Conservation (phyloP, 2,113 vertebrate genomes). For the Spizaetus ornatus region DNA sequence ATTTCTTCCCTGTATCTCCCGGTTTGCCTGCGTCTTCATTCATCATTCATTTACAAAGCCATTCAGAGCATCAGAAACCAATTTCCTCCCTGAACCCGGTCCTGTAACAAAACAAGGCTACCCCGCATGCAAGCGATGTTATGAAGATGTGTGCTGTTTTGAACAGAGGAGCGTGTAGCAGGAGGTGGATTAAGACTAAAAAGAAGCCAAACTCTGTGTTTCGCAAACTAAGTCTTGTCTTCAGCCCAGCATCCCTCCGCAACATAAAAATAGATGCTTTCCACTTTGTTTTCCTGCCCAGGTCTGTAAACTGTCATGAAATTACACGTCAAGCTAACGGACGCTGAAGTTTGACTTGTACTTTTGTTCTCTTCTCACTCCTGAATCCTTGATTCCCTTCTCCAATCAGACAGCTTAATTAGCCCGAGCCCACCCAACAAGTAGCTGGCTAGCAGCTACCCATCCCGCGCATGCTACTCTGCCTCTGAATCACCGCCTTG, state of each 20-base stretch:
- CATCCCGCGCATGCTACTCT: background rate
- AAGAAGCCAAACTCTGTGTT: background rate
- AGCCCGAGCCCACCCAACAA: constrained; percentile 47
- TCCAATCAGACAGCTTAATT: background rate
- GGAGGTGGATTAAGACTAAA: background rate
- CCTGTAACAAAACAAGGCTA: constrained; percentile 16
- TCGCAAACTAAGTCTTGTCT: background rate
- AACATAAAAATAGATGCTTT: background rate
- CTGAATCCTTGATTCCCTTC: background rate
- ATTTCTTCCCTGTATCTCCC: background rate
- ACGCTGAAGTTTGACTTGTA: background rate
- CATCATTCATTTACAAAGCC: constrained; percentile 54
- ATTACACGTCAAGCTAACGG: background rate
- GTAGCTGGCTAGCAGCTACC: background rate
- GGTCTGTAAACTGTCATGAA: background rate
- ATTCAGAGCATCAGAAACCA: constrained; percentile 49
- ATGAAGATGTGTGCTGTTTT: background rate
- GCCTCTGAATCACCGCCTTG: constrained; percentile 54
- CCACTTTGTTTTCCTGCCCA: background rate
- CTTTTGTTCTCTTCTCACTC: background rate
- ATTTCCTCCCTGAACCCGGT: constrained; percentile 29
- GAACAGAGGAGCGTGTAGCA: background rate
- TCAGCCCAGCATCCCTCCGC: background rate
- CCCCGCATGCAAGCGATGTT: background rate
- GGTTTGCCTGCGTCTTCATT: constrained; percentile 10